phyloP scores from a whole-genome alignment of 2,888 invertebrate species.

The Mylabris sibirica region DNA sequence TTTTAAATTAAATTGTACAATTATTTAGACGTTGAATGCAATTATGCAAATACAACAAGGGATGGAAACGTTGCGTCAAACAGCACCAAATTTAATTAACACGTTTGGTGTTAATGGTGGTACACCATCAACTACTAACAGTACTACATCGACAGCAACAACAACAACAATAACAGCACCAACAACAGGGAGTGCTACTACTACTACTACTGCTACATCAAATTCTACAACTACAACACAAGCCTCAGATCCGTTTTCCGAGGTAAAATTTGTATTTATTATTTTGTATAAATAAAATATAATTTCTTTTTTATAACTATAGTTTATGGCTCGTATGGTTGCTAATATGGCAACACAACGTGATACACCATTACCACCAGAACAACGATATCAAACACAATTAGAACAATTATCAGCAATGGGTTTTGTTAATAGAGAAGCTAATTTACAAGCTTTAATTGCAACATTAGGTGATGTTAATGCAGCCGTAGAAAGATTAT shows the following conservation, averaged over 20 bases:
- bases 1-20: conserved; percentile 3
- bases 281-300: not conserved
- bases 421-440: conserved; percentile 98
- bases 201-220: conserved; percentile 8
- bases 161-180: conserved; percentile 33
- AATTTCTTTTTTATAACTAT: conserved; percentile 35
- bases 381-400: conserved; percentile 93
- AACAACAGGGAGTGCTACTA: conserved; percentile 32
- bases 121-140: not conserved
- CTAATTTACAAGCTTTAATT: conserved; percentile 95
- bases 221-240: conserved; percentile 49
- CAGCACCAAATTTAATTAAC: conserved; percentile 81
- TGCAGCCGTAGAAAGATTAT: conserved; percentile 95
- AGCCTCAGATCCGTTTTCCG: conserved; percentile 60
- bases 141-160: conserved; percentile 55
- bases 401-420: conserved; percentile 93
- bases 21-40: conserved; percentile 77
- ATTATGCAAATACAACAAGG: conserved; percentile 95
- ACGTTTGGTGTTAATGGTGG: conserved; percentile 60
- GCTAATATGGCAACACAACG: conserved; percentile 66
- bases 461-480: conserved; percentile 98
- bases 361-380: conserved; percentile 73
- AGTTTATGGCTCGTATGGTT: conserved; percentile 86
- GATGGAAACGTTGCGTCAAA: conserved; percentile 85
- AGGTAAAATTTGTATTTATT: conserved; percentile 57